A percentile compares a stretch with the other conserved stretches of the same genome.
Conservation (phyloP, 1,140 invertebrate genomes). For the Drosophila melanica region DNA sequence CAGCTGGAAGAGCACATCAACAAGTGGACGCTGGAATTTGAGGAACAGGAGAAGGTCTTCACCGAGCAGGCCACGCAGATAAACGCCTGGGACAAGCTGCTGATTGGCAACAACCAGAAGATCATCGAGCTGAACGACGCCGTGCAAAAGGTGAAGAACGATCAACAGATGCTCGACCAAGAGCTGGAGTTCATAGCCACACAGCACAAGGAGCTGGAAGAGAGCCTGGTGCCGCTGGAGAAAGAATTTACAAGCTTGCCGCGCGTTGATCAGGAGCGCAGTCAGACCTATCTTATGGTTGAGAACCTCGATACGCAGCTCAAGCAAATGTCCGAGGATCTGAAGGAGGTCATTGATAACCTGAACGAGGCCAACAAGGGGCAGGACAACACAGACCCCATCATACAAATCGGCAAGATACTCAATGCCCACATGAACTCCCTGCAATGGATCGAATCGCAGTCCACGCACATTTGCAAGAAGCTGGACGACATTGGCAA, state of each 20-base stretch:
- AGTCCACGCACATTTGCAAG: constrained; percentile 89
- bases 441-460: constrained; percentile 95
- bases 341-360: constrained; percentile 97
- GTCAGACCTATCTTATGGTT: constrained; percentile 93
- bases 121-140: constrained; percentile 94
- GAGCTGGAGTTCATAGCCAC: constrained; percentile 97
- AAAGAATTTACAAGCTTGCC: constrained; percentile 89
- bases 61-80: constrained; percentile 97
- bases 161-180: constrained; percentile 95
- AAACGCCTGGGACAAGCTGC: constrained; percentile 96
- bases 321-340: constrained; percentile 96
- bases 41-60: constrained; percentile 97
- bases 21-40: constrained; percentile 97
- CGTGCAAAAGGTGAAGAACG: constrained; percentile 93
- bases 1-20: constrained; percentile 97
- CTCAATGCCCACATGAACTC: constrained; percentile 98
- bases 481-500: constrained; percentile 93
- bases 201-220: constrained; percentile 96
- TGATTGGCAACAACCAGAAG: constrained; percentile 96
- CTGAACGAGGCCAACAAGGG: constrained; percentile 94
- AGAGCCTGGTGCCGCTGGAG: constrained; percentile 93
- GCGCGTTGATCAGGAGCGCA: constrained; percentile 93
- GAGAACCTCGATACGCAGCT: constrained; percentile 96
- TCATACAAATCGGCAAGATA: constrained; percentile 96
- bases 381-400: constrained; percentile 94